Base-by-base conservation (phyloP, 35 echinoderm and acorn worm genomes). In the Apostichopus parvimensis region DNA sequence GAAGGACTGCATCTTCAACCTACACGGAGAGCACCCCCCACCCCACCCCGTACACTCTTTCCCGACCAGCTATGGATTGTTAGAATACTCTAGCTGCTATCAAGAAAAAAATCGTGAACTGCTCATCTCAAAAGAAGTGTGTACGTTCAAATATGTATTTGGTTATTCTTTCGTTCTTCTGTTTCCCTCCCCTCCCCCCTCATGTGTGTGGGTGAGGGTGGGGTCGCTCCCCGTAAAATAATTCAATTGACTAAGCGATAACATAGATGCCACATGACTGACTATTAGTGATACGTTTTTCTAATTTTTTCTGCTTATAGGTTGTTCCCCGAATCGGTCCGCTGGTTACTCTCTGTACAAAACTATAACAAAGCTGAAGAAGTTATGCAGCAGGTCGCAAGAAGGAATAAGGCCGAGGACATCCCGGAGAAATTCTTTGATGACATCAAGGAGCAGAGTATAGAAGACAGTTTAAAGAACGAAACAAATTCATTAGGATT, bases 311-410 rank as follows among this genome's bases (percentile, higher is more conserved):
- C 26, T 80, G 10, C 34, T 6, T 34, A 12, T 12, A 82, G 79
- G 79, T 82, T 82, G 6, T 55, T 82, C 11, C 79, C 79, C 2
- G 79, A 82, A 54, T 82, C 79, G 3, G 79, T 55, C 21, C 79
- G 79, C 55, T 82, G 79, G 79, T 82, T 82, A 55, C 45, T 82
- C 5, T 82, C 79, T 14, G 9, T 56, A 5, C 5, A 12, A 17
- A 82, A 82, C 6, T 17, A 55, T 12, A 56, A 5, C 6, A 10
- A 82, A 56, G 79, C 79, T 55, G 79, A 82, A 55, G 54, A 82
- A 34, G 79, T 82, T 56, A 82, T 82, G 79, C 79, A 82, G 55
- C 24, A 55, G 18, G 45, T 82, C 8, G 79, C 53, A 14, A 82
- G 54, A n/a, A 55, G 45, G 2, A 82, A 82, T 56, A 82, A 13